Percentiles rank a stretch among this genome's conserved stretches.
Evolutionary conservation across 2,888 invertebrate genomes (phyloP).

Genomic region (Chouioia cunea): DNA sequence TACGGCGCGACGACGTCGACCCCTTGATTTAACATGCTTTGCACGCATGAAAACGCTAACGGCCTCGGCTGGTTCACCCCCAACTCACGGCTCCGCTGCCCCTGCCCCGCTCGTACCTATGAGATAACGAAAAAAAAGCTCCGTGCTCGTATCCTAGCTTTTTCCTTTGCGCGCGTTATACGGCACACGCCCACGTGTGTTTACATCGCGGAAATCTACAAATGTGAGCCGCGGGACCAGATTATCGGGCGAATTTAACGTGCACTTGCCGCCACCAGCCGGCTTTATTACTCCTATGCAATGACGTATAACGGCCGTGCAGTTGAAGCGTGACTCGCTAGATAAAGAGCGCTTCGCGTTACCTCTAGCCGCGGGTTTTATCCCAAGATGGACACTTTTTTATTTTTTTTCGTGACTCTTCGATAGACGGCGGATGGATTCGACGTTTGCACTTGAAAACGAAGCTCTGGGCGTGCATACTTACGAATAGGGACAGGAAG

Average conservation of each 20-base stretch:
- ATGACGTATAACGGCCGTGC: conserved; percentile 30
- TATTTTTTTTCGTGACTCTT: background rate
- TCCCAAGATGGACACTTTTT: background rate
- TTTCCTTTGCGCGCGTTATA: background rate
- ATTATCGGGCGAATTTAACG: conserved; percentile 46
- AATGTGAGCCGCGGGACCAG: conserved; percentile 37
- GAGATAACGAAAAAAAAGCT: conserved; percentile 44
- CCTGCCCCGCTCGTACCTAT: conserved; percentile 19
- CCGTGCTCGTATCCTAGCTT: conserved; percentile 3
- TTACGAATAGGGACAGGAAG: too few species aligned
- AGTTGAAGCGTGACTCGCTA: conserved; percentile 41
- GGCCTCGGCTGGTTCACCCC: conserved; percentile 44
- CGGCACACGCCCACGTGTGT: background rate
- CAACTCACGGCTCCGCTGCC: conserved; percentile 36
- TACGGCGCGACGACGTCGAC: conserved; percentile 36
- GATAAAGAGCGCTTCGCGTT: conserved; percentile 32
- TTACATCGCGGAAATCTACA: conserved; percentile 43
- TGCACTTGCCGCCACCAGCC: background rate
- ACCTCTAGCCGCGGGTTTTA: background rate
- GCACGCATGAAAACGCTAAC: conserved; percentile 61
- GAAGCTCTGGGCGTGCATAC: too few species aligned
- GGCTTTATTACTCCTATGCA: conserved; percentile 15
- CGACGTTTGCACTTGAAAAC: too few species aligned
- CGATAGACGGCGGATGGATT: too few species aligned
- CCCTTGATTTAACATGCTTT: conserved; percentile 49